Conservation (phyloP, 2,113 vertebrate species). For the Campylomormyrus tamandua region DNA sequence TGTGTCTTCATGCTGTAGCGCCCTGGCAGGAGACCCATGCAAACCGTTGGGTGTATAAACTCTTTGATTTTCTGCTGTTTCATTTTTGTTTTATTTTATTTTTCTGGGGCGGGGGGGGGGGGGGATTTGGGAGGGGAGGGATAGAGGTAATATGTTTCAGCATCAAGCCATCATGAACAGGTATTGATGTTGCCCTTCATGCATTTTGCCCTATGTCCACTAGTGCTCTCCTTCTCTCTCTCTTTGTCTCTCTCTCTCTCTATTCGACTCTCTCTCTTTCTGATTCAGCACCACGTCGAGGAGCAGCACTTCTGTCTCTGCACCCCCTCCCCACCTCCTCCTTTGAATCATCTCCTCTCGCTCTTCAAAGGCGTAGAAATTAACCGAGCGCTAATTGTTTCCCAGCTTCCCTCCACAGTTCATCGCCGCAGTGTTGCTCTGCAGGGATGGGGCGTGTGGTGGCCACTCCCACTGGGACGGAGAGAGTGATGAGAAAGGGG, state of each 20-base stretch:
- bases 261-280: background rate
- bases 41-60: background rate
- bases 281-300: background rate
- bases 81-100: background rate
- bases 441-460: background rate
- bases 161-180: background rate
- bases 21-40: background rate
- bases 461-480: background rate
- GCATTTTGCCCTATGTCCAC: background rate
- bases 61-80: background rate
- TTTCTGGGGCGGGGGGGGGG: too few relatives aligned
- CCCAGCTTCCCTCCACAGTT: background rate
- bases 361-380: background rate
- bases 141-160: background rate
- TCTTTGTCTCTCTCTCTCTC: background rate
- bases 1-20: background rate
- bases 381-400: background rate
- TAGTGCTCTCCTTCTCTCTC: background rate
- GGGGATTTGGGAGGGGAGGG: background rate
- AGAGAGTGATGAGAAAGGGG: background rate
- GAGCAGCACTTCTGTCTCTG: background rate
- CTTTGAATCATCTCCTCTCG: background rate
- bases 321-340: background rate
- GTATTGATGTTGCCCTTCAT: background rate
- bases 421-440: background rate